Conservation (phyloP, 2,888 invertebrate species). For the Eurois occulta region DNA sequence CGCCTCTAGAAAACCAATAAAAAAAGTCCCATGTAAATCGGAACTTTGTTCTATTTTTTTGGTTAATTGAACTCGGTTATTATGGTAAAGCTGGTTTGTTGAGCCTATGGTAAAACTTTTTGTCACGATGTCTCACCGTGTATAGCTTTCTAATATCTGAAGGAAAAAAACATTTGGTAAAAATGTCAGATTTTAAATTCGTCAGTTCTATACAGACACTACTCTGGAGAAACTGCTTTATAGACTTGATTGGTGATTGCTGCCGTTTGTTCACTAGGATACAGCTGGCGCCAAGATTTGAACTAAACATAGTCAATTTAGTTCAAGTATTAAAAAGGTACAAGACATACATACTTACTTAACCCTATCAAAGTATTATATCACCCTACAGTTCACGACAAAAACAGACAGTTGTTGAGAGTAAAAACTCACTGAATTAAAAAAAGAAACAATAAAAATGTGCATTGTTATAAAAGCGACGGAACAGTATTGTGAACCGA, state of each 20-base stretch:
- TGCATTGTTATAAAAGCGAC: constrained; percentile 48
- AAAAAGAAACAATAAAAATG: constrained; percentile 38
- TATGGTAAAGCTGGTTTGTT: not conserved
- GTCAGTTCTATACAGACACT: not conserved
- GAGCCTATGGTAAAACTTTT: not conserved
- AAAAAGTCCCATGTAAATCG: too few species aligned
- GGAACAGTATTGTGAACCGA: constrained; percentile 34
- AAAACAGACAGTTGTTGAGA: constrained; percentile 17
- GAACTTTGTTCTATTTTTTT: too few species aligned
- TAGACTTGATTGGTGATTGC: not conserved
- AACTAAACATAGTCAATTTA: not conserved
- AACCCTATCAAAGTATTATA: not conserved
- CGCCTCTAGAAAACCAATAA: too few species aligned
- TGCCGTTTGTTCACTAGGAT: not conserved
- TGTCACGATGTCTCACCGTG: too few species aligned
- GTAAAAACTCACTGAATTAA: constrained; percentile 10
- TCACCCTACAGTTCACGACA: not conserved
- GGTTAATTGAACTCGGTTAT: too few species aligned
- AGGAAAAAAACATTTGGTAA: not conserved
- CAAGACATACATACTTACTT: not conserved
- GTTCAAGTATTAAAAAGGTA: not conserved
- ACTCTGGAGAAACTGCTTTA: not conserved
- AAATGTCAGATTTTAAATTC: not conserved
- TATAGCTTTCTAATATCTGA: too few species aligned
- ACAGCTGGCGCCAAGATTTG: not conserved